Conservation (phyloP, 2,113 vertebrate species). For the Bubo bubo region DNA sequence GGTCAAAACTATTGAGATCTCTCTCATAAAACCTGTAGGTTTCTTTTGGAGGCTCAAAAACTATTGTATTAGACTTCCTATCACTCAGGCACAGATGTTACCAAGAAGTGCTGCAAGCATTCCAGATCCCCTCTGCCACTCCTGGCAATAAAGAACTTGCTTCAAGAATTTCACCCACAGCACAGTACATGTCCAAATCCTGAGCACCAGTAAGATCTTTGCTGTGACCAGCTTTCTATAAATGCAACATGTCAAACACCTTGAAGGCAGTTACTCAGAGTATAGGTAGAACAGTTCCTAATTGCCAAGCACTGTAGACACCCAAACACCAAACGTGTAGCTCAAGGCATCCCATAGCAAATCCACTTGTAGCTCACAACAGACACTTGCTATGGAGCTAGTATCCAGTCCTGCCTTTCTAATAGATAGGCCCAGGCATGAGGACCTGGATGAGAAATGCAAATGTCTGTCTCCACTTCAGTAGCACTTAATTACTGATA, state of each 20-base stretch:
- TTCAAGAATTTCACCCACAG: background rate
- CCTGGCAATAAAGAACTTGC: background rate
- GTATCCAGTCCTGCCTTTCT: background rate
- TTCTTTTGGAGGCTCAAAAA: background rate
- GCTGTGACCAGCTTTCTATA: background rate
- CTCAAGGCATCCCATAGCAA: background rate
- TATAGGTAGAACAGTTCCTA: background rate
- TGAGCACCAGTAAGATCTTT: background rate
- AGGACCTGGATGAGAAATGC: background rate
- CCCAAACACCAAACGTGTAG: accelerated
- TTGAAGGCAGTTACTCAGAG: background rate
- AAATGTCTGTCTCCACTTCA: background rate
- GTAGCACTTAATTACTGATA: background rate
- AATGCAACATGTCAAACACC: background rate
- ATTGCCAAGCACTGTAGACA: background rate
- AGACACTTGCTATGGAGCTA: background rate
- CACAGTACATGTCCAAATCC: background rate
- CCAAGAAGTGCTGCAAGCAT: background rate
- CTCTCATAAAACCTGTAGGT: background rate
- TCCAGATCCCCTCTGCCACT: background rate
- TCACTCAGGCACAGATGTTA: background rate
- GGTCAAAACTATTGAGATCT: background rate
- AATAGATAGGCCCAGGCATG: background rate
- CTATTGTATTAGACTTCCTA: background rate
- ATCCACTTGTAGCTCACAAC: background rate